These are phyloP conservation scores for Belonocnema kinseyi DNA, from an alignment of 1,140 invertebrate genomes.

Conservation along the genomic window DNA sequence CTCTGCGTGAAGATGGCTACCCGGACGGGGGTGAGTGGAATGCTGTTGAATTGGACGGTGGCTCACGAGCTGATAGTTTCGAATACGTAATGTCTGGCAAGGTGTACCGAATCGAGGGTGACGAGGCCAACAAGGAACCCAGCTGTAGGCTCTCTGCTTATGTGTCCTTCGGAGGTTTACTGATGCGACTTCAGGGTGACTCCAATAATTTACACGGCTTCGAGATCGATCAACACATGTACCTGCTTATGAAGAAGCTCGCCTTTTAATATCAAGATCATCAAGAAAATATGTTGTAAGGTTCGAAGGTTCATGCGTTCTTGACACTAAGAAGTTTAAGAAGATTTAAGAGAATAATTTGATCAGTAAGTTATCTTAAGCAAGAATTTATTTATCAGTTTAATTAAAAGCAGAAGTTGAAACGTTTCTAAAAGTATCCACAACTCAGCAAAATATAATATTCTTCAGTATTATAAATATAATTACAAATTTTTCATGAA, in stretches of 20 bases:
- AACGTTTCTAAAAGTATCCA: no score
- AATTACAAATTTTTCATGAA: no score
- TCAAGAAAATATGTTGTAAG: neutral
- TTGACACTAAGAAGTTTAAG: no score
- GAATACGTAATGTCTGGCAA: slow-evolving; percentile 99
- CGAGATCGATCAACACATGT: slow-evolving; percentile 97
- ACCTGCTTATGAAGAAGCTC: slow-evolving; percentile 98
- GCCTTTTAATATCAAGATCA: slow-evolving; percentile 82
- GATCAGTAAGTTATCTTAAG: no score
- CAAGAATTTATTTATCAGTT: no score
- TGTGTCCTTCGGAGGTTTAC: slow-evolving; percentile 96
- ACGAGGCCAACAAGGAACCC: slow-evolving; percentile 92
- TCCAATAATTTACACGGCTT: slow-evolving; percentile 99
- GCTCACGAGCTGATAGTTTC: slow-evolving; percentile 95
- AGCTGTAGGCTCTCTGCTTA: slow-evolving; percentile 94
- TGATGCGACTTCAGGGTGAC: slow-evolving; percentile 98
- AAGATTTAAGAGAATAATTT: no score
- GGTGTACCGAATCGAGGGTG: slow-evolving; percentile 98
- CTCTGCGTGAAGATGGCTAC: slow-evolving; percentile 96
- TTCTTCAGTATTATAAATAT: no score
- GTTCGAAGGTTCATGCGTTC: no score
- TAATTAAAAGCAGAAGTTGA: no score
- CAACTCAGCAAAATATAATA: no score
- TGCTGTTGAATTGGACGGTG: slow-evolving; percentile 85
- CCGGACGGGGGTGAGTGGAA: slow-evolving; percentile 97